phyloP scores from a whole-genome alignment of 1,140 invertebrate species.

The Caerostris extrusa region DNA sequence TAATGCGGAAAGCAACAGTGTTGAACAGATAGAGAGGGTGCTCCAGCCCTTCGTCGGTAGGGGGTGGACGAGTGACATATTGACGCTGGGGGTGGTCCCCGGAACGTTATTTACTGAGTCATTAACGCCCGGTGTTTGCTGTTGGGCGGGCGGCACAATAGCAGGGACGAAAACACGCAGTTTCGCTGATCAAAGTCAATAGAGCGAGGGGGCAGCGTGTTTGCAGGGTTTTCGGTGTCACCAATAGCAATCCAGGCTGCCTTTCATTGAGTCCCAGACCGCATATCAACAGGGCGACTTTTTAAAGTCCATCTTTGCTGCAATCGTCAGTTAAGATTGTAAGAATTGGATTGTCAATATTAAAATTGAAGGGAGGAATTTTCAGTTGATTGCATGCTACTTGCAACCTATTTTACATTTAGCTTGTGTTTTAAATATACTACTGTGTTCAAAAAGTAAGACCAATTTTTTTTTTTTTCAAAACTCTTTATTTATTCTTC shows the following conservation, averaged over 20 bases:
- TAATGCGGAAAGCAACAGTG: slow-evolving; percentile 17
- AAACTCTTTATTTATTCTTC: no score
- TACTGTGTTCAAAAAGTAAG: no score
- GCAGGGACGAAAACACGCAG: not conserved
- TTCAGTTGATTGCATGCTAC: no score
- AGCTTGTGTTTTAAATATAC: no score
- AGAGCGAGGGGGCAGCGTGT: not conserved
- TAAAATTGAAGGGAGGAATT: no score
- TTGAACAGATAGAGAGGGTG: not conserved
- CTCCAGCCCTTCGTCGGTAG: not conserved
- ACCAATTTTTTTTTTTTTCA: no score
- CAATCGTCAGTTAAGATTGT: no score
- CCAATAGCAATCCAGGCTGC: not conserved
- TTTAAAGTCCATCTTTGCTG: not conserved
- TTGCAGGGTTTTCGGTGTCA: not conserved
- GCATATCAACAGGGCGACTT: not conserved
- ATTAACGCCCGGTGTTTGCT: slow-evolving; percentile 59
- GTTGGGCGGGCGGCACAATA: not conserved
- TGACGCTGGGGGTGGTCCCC: slow-evolving; percentile 53
- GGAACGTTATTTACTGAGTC: slow-evolving; percentile 62
- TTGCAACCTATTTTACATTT: no score
- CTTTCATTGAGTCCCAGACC: not conserved
- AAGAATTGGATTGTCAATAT: no score
- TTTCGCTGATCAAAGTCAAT: slow-evolving; percentile 55
- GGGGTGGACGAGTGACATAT: slow-evolving; percentile 43